phyloP scores from a whole-genome alignment of 2,888 invertebrate species.

The Cremastinae sp. region DNA sequence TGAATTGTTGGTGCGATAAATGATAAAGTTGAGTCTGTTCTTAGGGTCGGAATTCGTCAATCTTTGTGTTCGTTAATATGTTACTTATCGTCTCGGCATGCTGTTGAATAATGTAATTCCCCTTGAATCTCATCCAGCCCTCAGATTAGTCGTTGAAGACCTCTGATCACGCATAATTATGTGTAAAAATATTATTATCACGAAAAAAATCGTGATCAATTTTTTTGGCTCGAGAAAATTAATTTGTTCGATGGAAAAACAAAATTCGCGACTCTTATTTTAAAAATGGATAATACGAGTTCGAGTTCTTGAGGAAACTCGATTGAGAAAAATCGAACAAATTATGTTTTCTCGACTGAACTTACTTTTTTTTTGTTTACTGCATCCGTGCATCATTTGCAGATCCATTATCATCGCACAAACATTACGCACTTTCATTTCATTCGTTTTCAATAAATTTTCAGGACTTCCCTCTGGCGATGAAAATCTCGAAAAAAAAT shows the following conservation, averaged over 20 bases:
- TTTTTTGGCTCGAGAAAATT: background rate
- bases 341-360: slow-evolving; percentile 4
- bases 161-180: slow-evolving; percentile 43
- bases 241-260: slow-evolving; percentile 7
- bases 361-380: slow-evolving; percentile 45
- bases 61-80: slow-evolving; percentile 64
- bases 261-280: slow-evolving; percentile 5
- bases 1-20: slow-evolving; percentile 58
- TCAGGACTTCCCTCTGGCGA: slow-evolving; percentile 19
- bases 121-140: slow-evolving; percentile 21
- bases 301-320: background rate
- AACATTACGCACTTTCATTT: slow-evolving; percentile 53
- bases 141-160: slow-evolving; percentile 42
- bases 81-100: slow-evolving; percentile 62
- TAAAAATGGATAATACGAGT: slow-evolving; percentile 25
- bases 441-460: slow-evolving; percentile 8
- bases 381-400: slow-evolving; percentile 72
- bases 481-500: slow-evolving; percentile 9
- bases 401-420: slow-evolving; percentile 57
- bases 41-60: slow-evolving; percentile 58
- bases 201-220: slow-evolving; percentile 29
- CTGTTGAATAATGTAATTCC: slow-evolving; percentile 36
- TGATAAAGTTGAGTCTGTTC: slow-evolving; percentile 59
- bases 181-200: slow-evolving; percentile 29
- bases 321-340: background rate